phyloP scores from a whole-genome alignment of 2,113 vertebrate genomes.

The Gymnogyps californianus region DNA sequence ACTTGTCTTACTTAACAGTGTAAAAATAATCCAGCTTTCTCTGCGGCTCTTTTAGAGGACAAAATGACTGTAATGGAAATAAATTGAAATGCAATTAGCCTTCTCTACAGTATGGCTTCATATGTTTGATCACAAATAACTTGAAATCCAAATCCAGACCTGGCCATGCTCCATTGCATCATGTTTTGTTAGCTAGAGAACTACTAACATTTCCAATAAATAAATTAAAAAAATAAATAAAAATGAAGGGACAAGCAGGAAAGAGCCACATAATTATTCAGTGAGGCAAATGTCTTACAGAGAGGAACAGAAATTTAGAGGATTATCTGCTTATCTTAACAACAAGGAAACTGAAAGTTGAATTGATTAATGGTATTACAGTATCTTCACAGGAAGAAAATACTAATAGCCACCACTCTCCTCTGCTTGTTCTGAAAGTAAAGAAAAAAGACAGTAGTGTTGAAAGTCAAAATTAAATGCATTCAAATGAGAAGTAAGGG shows the following conservation, averaged over 20 bases:
- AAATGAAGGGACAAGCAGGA: background rate
- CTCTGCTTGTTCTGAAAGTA: background rate
- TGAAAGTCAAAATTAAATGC: constrained; percentile 18
- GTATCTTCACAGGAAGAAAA: background rate
- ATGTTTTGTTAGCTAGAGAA: background rate
- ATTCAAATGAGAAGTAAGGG: background rate
- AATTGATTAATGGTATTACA: background rate
- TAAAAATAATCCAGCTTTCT: constrained; percentile 34
- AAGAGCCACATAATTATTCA: background rate
- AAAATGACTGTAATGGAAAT: constrained; percentile 19
- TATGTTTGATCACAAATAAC: constrained; percentile 25
- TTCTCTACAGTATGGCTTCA: background rate
- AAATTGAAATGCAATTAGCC: constrained; percentile 5
- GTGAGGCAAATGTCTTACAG: background rate
- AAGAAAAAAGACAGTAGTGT: background rate
- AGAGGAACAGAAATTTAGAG: background rate
- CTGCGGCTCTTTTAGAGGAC: background rate
- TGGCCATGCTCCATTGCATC: background rate
- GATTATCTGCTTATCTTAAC: background rate
- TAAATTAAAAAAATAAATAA: background rate
- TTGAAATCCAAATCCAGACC: constrained; percentile 16
- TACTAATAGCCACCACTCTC: background rate
- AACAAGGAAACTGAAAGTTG: background rate
- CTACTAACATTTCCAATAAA: background rate
- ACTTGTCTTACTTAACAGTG: background rate